Percentiles rank a stretch among this genome's conserved stretches.
phyloP scores from a whole-genome alignment of 2,113 vertebrate genomes.

The Anas platyrhynchos region DNA sequence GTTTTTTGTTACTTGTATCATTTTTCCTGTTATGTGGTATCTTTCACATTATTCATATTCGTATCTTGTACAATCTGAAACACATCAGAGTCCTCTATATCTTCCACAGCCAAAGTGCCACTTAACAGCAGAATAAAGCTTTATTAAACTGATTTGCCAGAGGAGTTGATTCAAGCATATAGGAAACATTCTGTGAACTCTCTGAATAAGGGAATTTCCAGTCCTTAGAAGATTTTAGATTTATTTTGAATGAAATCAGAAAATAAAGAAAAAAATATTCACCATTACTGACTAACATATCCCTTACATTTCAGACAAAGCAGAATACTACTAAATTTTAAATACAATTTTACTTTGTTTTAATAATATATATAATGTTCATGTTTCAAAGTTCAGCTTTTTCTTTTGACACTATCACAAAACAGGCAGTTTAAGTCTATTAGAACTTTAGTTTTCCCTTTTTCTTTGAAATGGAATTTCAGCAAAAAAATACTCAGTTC shows the following conservation, averaged over 20 bases:
- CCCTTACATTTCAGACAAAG: not conserved
- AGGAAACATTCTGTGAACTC: not conserved
- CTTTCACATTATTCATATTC: slow-evolving; percentile 23
- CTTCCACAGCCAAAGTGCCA: not conserved
- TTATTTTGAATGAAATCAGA: not conserved
- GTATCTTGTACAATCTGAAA: slow-evolving; percentile 23
- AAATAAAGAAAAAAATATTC: not conserved
- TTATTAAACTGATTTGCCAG: slow-evolving; percentile 32
- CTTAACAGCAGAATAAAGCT: not conserved
- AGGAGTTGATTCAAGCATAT: not conserved
- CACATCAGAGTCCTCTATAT: not conserved
- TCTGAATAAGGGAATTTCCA: not conserved
- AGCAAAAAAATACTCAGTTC: not conserved
- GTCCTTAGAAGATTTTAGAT: not conserved
- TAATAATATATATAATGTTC: not conserved
- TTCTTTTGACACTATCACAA: not conserved
- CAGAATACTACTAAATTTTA: not conserved
- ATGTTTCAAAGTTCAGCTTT: not conserved
- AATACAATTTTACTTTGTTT: not conserved
- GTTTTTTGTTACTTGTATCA: slow-evolving; percentile 1
- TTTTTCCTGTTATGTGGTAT: not conserved
- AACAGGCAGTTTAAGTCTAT: not conserved
- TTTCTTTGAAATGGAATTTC: not conserved
- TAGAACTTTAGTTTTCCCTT: not conserved
- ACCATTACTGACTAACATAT: not conserved